These are phyloP conservation scores for Epinotia ramella DNA, from an alignment of 2,888 invertebrate species.

Conservation along the genomic window DNA sequence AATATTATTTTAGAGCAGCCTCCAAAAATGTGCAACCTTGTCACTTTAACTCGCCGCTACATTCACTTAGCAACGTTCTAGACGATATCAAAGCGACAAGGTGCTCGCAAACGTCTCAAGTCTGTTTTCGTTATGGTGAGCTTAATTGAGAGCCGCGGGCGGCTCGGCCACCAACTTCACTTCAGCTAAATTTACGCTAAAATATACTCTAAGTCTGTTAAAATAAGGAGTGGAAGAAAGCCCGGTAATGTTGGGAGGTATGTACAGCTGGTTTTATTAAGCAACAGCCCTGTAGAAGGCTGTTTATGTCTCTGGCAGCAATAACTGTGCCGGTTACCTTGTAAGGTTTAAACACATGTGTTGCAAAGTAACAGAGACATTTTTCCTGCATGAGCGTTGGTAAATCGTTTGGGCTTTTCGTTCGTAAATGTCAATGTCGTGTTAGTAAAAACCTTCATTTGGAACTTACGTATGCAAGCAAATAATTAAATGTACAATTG, in stretches of 20 bases:
- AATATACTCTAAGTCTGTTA: background rate
- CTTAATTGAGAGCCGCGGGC: constrained; percentile 36
- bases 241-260: background rate
- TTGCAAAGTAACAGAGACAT: background rate
- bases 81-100: constrained; percentile 24
- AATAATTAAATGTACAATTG: no score
- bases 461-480: no score
- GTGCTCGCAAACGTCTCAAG: constrained; percentile 31
- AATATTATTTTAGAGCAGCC: background rate
- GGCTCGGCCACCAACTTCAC: background rate
- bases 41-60: constrained; percentile 24
- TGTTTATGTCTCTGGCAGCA: constrained; percentile 22
- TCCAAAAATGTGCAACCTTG: constrained; percentile 22
- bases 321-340: constrained; percentile 17
- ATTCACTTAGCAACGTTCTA: constrained; percentile 19
- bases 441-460: background rate
- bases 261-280: constrained; percentile 22
- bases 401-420: no score
- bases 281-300: constrained; percentile 28
- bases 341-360: background rate
- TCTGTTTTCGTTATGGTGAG: constrained; percentile 33
- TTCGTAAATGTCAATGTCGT: background rate
- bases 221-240: background rate
- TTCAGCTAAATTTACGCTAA: background rate
- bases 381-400: background rate